Percentiles rank a stretch among this genome's conserved stretches.
Conservation (phyloP, 2,797 vertebrate genomes). For the Anisognathus igniventris region DNA sequence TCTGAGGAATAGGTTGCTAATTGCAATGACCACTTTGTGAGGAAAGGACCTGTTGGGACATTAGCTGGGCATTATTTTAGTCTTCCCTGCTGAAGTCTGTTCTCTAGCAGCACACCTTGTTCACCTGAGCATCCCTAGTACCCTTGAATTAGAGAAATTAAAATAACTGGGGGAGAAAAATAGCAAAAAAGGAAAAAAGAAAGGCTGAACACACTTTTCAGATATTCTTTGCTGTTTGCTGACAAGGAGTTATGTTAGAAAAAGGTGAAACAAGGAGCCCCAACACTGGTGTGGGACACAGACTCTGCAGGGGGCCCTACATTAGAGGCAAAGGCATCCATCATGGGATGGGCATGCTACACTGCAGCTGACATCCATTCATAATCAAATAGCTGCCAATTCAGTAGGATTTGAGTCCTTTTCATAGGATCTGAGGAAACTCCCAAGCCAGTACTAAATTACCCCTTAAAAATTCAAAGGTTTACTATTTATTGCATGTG, state of each 20-base stretch:
- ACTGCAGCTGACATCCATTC: background rate
- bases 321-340: background rate
- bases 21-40: background rate
- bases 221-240: background rate
- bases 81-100: background rate
- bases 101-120: background rate
- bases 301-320: background rate
- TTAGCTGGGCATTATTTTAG: background rate
- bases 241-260: background rate
- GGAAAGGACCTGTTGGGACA: background rate
- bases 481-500: background rate
- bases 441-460: background rate
- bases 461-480: background rate
- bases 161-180: fast-evolving
- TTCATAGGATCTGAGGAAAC: background rate
- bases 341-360: fast-evolving
- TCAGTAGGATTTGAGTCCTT: background rate
- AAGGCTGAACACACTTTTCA: background rate
- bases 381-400: background rate
- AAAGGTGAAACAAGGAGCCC: background rate
- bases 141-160: background rate
- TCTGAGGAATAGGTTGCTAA: background rate
- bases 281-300: fast-evolving
- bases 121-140: background rate
- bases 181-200: background rate